Conservation (phyloP, 1,140 invertebrate species). For the Lerema accius region DNA sequence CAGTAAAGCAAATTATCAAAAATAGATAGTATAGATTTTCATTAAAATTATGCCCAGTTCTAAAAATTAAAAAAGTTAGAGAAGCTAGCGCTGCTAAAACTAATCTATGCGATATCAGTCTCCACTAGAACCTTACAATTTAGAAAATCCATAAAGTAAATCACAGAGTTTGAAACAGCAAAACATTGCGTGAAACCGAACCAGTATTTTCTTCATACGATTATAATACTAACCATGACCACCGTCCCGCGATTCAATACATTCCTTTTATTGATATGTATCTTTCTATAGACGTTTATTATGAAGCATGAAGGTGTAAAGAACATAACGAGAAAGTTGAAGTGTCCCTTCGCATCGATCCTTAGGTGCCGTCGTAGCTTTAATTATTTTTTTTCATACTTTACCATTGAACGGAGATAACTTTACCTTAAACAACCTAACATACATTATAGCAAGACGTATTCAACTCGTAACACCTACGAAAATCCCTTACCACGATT, state of each 20-base stretch:
- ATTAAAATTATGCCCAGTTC: constrained; percentile 73
- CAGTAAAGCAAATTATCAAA: constrained; percentile 74
- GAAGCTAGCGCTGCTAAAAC: constrained; percentile 82
- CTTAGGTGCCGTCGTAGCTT: constrained; percentile 65
- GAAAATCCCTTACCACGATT: constrained; percentile 51
- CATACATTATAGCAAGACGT: constrained; percentile 68
- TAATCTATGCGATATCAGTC: constrained; percentile 82
- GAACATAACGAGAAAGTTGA: constrained; percentile 60
- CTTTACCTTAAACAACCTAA: constrained; percentile 73
- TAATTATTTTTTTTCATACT: constrained; percentile 59
- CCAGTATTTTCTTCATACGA: constrained; percentile 60
- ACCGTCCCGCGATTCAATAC: constrained; percentile 69
- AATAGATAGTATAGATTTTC: constrained; percentile 69
- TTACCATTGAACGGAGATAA: constrained; percentile 71
- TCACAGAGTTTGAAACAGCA: constrained; percentile 80
- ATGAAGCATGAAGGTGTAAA: constrained; percentile 66
- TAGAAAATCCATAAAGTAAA: constrained; percentile 81
- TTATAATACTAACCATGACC: constrained; percentile 46
- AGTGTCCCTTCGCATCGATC: constrained; percentile 75
- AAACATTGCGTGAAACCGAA: constrained; percentile 75
- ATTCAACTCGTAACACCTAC: constrained; percentile 63
- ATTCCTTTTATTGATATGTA: constrained; percentile 78
- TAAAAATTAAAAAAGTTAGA: constrained; percentile 76
- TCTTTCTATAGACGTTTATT: constrained; percentile 73
- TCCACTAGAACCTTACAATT: constrained; percentile 82